These are phyloP conservation scores for Ispidina lecontei DNA, from an alignment of 2,797 vertebrate species.

Conservation along the genomic window DNA sequence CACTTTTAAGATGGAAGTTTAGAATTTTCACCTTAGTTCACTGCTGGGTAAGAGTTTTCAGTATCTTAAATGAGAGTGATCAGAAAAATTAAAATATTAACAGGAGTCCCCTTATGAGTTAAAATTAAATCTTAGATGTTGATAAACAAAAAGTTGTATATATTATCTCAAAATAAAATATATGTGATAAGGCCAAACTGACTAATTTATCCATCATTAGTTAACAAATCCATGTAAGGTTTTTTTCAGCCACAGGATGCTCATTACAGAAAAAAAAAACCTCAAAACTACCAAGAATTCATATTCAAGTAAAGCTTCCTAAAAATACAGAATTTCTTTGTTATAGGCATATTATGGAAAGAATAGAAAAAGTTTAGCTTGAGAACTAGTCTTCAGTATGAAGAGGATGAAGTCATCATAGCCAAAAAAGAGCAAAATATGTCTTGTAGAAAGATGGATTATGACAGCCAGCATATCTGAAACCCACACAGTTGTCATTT, in stretches of 20 bases:
- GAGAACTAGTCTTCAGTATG: neutral
- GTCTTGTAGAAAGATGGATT: neutral
- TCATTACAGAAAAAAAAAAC: neutral
- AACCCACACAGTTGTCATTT: neutral
- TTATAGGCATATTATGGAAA: neutral
- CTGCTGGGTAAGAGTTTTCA: neutral
- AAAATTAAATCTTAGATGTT: neutral
- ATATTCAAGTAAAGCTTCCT: neutral
- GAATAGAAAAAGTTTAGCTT: neutral
- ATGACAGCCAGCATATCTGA: neutral
- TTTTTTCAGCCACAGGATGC: neutral
- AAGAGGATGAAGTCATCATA: neutral
- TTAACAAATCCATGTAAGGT: neutral
- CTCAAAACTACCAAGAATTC: neutral
- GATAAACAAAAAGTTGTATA: neutral
- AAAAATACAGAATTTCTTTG: neutral
- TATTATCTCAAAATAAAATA: neutral
- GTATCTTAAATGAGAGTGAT: neutral
- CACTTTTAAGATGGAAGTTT: neutral
- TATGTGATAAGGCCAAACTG: neutral
- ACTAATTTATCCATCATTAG: neutral
- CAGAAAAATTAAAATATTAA: neutral
- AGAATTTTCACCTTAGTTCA: neutral
- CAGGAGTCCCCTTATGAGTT: neutral
- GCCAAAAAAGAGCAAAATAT: neutral